Evolutionary conservation across 2,888 invertebrate genomes (phyloP).

Genomic region (Acronicta leporina): DNA sequence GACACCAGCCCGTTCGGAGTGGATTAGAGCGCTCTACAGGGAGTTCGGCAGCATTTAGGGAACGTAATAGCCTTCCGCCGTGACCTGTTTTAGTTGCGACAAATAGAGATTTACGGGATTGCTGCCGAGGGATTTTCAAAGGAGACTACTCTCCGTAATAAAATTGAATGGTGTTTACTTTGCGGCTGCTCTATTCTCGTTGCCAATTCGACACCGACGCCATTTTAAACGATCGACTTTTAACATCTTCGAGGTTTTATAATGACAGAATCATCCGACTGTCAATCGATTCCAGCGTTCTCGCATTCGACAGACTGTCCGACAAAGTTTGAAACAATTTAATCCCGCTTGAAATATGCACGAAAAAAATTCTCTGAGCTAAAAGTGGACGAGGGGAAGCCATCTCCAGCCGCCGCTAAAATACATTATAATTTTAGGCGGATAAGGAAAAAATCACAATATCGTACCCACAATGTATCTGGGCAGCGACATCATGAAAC

Average conservation of each 20-base stretch:
- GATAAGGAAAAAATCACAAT: conserved; percentile 52
- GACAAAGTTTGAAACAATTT: conserved; percentile 81
- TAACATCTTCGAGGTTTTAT: conserved; percentile 64
- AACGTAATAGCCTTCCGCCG: conserved; percentile 87
- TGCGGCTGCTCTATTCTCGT: conserved; percentile 73
- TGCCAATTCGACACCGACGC: conserved; percentile 57
- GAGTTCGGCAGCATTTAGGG: conserved; percentile 88
- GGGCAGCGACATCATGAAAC: conserved; percentile 51
- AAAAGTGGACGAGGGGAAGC: conserved; percentile 62
- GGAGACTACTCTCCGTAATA: conserved; percentile 79
- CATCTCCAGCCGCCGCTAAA: conserved; percentile 55
- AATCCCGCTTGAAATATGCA: conserved; percentile 79
- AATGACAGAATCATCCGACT: conserved; percentile 65
- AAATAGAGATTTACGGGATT: conserved; percentile 88
- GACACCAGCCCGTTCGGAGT: conserved; percentile 88
- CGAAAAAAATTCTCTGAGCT: conserved; percentile 69
- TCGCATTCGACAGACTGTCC: conserved; percentile 71
- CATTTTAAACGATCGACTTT: conserved; percentile 55
- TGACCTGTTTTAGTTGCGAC: conserved; percentile 89
- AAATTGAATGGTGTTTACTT: conserved; percentile 84
- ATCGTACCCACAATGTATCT: conserved; percentile 43
- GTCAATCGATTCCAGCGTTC: conserved; percentile 72
- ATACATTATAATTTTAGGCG: conserved; percentile 54
- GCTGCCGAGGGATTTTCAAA: conserved; percentile 80
- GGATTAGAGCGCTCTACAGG: conserved; percentile 87